phyloP scores from a whole-genome alignment of 2,797 vertebrate genomes.

The Zonotrichia albicollis region DNA sequence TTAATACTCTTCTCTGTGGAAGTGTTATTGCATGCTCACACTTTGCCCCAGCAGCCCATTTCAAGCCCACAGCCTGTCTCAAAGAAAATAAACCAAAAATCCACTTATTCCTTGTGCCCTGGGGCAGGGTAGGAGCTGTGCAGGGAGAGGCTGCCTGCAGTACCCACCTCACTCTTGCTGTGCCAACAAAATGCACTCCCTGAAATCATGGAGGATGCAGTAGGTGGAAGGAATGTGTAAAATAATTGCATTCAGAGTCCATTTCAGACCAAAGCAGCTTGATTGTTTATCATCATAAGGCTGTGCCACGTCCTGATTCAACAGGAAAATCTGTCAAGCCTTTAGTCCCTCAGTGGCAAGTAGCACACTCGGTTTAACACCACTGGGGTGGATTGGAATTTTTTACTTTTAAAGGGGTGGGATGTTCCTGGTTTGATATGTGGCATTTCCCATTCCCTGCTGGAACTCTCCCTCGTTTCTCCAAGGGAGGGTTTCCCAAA shows the following conservation, averaged over 20 bases:
- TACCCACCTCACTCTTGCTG: neutral
- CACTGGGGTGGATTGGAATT: too few species aligned
- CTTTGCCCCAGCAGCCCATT: neutral
- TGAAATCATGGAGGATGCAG: neutral
- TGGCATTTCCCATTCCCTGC: neutral
- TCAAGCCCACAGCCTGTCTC: neutral
- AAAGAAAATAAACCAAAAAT: neutral
- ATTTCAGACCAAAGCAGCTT: neutral
- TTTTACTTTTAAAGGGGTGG: neutral
- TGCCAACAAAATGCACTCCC: neutral
- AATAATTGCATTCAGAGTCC: neutral
- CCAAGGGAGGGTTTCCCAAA: neutral
- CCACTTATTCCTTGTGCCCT: neutral
- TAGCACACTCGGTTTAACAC: neutral
- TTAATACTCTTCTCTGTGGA: neutral
- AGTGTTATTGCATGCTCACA: neutral
- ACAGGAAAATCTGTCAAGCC: neutral
- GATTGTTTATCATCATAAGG: neutral
- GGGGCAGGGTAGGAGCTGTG: neutral
- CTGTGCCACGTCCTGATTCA: neutral
- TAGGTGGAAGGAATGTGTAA: neutral
- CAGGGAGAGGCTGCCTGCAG: neutral
- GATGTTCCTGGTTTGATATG: neutral
- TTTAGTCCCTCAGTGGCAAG: neutral
- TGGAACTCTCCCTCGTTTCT: neutral